phyloP scores from a whole-genome alignment of 2,888 invertebrate species.

The Xestoiulus laeticollis region DNA sequence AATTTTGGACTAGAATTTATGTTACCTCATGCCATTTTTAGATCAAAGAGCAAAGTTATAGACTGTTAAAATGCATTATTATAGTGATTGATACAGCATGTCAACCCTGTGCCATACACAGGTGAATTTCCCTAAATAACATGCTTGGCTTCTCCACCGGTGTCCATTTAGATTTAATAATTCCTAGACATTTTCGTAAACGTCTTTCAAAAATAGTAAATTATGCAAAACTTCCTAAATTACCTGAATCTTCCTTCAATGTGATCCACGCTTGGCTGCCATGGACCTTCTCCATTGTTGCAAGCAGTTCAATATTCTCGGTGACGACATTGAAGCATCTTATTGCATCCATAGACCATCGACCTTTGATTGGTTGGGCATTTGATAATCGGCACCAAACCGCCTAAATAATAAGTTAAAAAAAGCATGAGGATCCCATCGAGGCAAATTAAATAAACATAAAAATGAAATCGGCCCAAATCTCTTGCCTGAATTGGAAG shows the following conservation, averaged over 20 bases:
- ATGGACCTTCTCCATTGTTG: neutral
- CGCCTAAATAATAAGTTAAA: neutral
- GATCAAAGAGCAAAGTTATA: no score
- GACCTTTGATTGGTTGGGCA: neutral
- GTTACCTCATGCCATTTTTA: no score
- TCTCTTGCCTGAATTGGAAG: neutral
- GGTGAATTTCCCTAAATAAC: no score
- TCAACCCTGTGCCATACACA: no score
- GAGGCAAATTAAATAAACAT: neutral
- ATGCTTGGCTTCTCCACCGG: no score
- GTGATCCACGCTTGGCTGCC: neutral
- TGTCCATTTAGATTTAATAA: no score
- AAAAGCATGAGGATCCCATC: neutral
- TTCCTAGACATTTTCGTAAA: neutral
- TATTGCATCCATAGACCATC: neutral
- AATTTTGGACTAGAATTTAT: no score
- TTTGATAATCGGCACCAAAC: conserved; percentile 13
- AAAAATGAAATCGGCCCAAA: neutral
- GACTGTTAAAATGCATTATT: no score
- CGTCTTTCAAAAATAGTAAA: neutral
- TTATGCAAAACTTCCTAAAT: neutral
- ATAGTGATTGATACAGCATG: no score
- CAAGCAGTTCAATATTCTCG: neutral
- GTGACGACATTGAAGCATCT: neutral
- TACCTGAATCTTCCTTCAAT: conserved; percentile 6